Evolutionary conservation across 2,888 invertebrate genomes (phyloP).

Genomic region (Drosophila stalkeri): DNA sequence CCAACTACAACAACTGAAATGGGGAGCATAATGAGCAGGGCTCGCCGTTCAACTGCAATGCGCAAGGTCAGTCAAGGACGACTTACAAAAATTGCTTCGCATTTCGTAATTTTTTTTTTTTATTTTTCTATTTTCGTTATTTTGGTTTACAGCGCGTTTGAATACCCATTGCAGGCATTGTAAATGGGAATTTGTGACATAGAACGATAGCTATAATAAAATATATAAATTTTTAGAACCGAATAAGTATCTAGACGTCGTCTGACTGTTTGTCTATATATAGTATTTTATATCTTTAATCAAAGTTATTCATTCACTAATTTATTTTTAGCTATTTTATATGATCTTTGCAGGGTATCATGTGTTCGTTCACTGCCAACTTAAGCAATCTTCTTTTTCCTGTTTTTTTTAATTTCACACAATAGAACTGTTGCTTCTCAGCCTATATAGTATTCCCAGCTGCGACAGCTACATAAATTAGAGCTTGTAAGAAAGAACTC

Average conservation of each 20-base stretch:
- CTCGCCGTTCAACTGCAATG: slow-evolving; percentile 62
- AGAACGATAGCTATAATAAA: too few species aligned
- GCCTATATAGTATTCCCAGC: slow-evolving; percentile 49
- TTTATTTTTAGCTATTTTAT: too few species aligned
- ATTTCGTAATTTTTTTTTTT: background rate
- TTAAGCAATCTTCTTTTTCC: slow-evolving; percentile 14
- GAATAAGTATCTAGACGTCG: too few species aligned
- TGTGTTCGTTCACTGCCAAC: background rate
- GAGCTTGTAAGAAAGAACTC: slow-evolving; percentile 38
- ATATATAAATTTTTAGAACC: too few species aligned
- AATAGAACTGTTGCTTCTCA: slow-evolving; percentile 21
- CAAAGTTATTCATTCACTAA: background rate
- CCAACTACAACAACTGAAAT: slow-evolving; percentile 23
- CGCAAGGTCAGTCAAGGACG: slow-evolving; percentile 76
- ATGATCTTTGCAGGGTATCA: background rate
- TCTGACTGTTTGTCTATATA: too few species aligned
- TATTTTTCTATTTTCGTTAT: background rate
- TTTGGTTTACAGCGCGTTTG: slow-evolving; percentile 29
- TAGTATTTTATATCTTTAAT: too few species aligned
- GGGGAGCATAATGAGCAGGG: slow-evolving; percentile 65
- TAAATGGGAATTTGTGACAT: background rate
- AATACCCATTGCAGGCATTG: background rate
- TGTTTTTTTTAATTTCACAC: slow-evolving; percentile 56
- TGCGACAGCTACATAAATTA: slow-evolving; percentile 70
- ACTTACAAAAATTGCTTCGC: slow-evolving; percentile 50